Base-by-base conservation (phyloP, 2,888 invertebrate genomes). In the Matsumyia berberina region DNA sequence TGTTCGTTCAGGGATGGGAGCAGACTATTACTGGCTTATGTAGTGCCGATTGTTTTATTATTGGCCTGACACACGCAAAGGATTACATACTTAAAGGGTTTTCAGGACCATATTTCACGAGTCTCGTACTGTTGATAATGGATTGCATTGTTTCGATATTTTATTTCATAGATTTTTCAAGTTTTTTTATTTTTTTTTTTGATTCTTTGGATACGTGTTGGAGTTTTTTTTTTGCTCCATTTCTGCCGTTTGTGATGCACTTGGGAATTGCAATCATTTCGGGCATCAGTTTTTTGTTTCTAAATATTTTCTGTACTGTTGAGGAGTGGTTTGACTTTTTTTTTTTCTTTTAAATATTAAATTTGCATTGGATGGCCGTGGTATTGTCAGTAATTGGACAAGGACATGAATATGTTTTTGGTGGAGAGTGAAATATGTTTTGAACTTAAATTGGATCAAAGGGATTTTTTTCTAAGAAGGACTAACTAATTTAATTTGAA, bases 121-220 rank as follows among this genome's bases (percentile, higher is more conserved):
- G 5, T 31, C 64, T 49, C 24, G 67, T 46, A 62, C 62, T 55
- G 66, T 33, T 73, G 83, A 79, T 76, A 83, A 83, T 83, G 83
- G 83, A 79, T 79, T 83, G 79, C 53, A 79, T 79, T 83, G 83
- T 79, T 79, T 79, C 55, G 73, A 69, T 79, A 74, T 79, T 78
- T 79, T 83, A 79, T 79, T 73, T 33, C 67, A 33, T 64, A 49
- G 44, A 64, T 57, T 79, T 83, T 78, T 33, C 12, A 58, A 69
- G 35, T 7, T 42, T 51, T 44, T 64, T 33, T 29, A 5, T 0
- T 7, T 42, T 24, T 39, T 2, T 42, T 42, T 39, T n/a, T 5
- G 7, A 24, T 8, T 44, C 12, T n/a, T 15, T 35, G 2, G 24
- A 24, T 24, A 3, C 24, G 24, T 24, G 24, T 74, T 15, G 24